Evolutionary conservation across 1,140 invertebrate genomes (phyloP).

Genomic region (Habropoda laboriosa): DNA sequence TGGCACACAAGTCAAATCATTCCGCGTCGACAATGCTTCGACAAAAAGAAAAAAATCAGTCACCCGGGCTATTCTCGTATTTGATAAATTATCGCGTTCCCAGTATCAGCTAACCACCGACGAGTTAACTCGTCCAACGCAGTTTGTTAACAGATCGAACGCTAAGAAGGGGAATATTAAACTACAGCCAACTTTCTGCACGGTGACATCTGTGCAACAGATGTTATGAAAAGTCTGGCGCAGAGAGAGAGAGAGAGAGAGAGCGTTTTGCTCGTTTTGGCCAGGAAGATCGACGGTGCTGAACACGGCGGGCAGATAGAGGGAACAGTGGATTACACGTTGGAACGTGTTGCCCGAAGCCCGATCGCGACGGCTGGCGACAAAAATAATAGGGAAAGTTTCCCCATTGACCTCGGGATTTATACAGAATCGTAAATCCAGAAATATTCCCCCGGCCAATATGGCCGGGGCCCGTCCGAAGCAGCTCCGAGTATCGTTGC

Average conservation of each 20-base stretch:
- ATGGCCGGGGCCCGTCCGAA: neutral
- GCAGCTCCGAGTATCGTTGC: neutral
- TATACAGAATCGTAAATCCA: slow-evolving; percentile 39
- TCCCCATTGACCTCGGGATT: slow-evolving; percentile 54
- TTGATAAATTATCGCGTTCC: too few relatives aligned
- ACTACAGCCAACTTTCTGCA: neutral
- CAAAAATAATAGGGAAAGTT: slow-evolving; percentile 59
- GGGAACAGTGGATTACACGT: slow-evolving; percentile 28
- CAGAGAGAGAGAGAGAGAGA: too few relatives aligned
- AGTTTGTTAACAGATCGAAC: too few relatives aligned
- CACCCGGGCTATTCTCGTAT: too few relatives aligned
- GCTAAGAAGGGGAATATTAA: neutral
- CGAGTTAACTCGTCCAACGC: too few relatives aligned
- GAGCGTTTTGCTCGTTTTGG: neutral
- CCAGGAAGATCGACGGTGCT: slow-evolving; percentile 10
- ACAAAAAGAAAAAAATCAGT: too few relatives aligned
- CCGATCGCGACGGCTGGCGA: slow-evolving; percentile 21
- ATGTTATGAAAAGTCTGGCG: neutral
- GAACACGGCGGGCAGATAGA: neutral
- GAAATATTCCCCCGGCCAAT: slow-evolving; percentile 39
- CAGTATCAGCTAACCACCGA: too few relatives aligned
- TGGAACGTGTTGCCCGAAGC: slow-evolving; percentile 13
- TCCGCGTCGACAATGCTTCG: too few relatives aligned
- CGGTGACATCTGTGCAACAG: neutral
- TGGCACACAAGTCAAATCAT: too few relatives aligned